These are phyloP conservation scores for Circus cinereus DNA, from an alignment of 2,797 vertebrate species.

Conservation along the genomic window DNA sequence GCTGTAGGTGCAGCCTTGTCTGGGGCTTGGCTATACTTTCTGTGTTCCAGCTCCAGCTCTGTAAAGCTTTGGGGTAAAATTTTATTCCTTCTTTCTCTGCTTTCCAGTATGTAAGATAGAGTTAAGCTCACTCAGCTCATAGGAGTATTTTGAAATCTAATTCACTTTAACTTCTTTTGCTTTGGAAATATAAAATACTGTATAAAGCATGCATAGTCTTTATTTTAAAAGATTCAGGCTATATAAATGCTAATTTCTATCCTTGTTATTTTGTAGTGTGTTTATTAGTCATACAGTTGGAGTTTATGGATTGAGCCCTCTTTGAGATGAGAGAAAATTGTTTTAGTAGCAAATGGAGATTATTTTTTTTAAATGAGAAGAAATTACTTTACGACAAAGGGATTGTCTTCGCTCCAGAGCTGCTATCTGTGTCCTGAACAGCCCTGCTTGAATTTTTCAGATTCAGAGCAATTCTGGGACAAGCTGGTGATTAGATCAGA, in stretches of 20 bases:
- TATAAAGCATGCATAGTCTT: neutral
- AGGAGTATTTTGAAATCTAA: neutral
- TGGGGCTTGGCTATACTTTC: neutral
- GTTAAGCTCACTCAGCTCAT: neutral
- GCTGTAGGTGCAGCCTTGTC: neutral
- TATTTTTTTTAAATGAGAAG: neutral
- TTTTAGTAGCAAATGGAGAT: neutral
- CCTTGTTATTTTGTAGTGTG: neutral
- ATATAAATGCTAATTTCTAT: neutral
- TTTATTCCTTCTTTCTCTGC: neutral
- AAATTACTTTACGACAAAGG: neutral
- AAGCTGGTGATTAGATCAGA: conserved; percentile 8
- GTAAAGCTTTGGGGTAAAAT: neutral
- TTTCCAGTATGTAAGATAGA: neutral
- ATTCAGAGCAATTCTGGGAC: conserved; percentile 1
- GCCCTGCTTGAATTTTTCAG: conserved; percentile 1
- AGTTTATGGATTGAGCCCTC: neutral
- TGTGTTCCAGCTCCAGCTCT: neutral
- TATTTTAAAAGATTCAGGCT: neutral
- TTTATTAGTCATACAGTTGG: neutral
- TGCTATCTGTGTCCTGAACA: neutral
- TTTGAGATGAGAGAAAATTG: neutral
- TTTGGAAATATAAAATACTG: neutral
- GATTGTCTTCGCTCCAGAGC: neutral
- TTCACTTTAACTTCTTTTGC: neutral